Conservation (phyloP, 2,888 invertebrate genomes). For the Drosophila leonis region DNA sequence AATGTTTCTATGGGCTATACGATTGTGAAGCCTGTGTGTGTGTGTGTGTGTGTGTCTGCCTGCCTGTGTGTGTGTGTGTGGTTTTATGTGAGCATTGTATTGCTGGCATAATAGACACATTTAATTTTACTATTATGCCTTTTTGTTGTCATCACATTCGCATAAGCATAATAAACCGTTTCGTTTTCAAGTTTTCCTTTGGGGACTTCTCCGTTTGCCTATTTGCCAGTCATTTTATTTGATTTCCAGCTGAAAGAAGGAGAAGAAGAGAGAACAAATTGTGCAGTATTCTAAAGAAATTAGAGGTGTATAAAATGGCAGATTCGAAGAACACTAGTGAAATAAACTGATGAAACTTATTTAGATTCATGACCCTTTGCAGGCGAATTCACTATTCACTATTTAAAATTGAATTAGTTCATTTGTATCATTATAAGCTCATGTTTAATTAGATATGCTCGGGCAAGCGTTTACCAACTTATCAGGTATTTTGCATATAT, state of each 20-base stretch:
- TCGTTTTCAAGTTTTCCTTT: slow-evolving; percentile 74
- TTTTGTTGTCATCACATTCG: slow-evolving; percentile 81
- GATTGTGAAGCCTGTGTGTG: slow-evolving; percentile 42
- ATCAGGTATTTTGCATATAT: slow-evolving; percentile 56
- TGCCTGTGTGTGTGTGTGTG: slow-evolving; percentile 45
- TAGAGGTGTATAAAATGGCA: slow-evolving; percentile 62
- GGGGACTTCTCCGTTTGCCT: slow-evolving; percentile 51
- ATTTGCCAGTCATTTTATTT: slow-evolving; percentile 77
- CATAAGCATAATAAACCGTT: slow-evolving; percentile 79
- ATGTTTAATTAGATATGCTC: neutral
- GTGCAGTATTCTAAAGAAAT: slow-evolving; percentile 67
- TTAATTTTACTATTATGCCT: slow-evolving; percentile 84
- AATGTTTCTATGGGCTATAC: slow-evolving; percentile 64
- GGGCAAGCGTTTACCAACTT: slow-evolving; percentile 33
- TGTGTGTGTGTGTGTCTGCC: slow-evolving; percentile 24
- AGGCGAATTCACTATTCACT: slow-evolving; percentile 17
- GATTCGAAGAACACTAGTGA: slow-evolving; percentile 12
- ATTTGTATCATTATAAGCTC: neutral
- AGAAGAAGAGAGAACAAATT: slow-evolving; percentile 20
- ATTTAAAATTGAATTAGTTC: slow-evolving; percentile 2
- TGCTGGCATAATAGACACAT: slow-evolving; percentile 82
- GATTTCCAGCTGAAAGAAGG: slow-evolving; percentile 54
- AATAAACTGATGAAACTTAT: slow-evolving; percentile 5
- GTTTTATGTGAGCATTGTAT: slow-evolving; percentile 81
- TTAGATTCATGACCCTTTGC: neutral